A percentile compares a stretch with the other conserved stretches of the same genome.
These are phyloP conservation scores for Lymantria dispar DNA, from an alignment of 2,888 invertebrate genomes.

Conservation along the genomic window DNA sequence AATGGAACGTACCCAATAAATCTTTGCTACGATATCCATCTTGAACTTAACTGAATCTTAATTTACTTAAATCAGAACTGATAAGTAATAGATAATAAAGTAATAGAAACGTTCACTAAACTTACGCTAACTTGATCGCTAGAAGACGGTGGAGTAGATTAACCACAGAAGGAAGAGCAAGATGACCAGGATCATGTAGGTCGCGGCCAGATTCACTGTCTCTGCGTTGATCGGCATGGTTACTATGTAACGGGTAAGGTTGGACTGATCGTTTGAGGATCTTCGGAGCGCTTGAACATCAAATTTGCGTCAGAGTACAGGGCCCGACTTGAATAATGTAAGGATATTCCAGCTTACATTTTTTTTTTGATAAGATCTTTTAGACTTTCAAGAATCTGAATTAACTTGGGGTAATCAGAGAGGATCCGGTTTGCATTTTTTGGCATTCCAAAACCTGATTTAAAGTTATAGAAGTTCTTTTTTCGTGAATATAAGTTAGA, in stretches of 20 bases:
- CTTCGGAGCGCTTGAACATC: constrained; percentile 38
- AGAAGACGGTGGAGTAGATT: constrained; percentile 84
- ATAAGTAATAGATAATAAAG: background rate
- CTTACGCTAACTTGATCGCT: constrained; percentile 30
- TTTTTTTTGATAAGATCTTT: constrained; percentile 5
- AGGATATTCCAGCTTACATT: constrained; percentile 28
- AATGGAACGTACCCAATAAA: background rate
- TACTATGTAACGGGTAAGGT: constrained; percentile 43
- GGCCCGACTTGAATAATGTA: constrained; percentile 46
- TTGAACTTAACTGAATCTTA: background rate
- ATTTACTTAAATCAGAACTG: background rate
- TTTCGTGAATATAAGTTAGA: no score
- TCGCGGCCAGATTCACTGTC: constrained; percentile 86
- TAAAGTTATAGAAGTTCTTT: no score
- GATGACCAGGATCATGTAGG: constrained; percentile 86
- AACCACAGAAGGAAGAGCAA: constrained; percentile 86
- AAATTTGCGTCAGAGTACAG: constrained; percentile 55
- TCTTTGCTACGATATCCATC: background rate
- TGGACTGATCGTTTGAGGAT: constrained; percentile 55
- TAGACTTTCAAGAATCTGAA: no score
- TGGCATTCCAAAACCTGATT: no score
- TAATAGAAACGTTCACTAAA: constrained; percentile 20
- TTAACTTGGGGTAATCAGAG: no score
- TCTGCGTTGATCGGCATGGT: constrained; percentile 82
- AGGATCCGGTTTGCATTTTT: no score